Percentiles rank a stretch among this genome's conserved stretches.
These are phyloP conservation scores for Glossophaga mutica DNA, from an alignment of 2,797 vertebrate species.

Conservation along the genomic window DNA sequence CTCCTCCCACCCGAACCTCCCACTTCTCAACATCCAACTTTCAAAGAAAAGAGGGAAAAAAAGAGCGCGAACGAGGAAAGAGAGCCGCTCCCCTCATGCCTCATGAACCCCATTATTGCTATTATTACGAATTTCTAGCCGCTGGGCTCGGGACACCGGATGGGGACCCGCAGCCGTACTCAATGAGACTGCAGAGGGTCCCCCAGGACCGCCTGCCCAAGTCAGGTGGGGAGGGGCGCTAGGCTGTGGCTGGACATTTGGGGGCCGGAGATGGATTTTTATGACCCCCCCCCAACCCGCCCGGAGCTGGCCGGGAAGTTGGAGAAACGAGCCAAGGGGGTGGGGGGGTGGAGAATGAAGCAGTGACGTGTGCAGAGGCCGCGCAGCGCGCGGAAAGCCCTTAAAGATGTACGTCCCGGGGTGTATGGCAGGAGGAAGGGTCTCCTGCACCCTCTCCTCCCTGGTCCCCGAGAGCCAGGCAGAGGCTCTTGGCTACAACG, in stretches of 20 bases:
- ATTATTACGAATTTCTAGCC: not conserved
- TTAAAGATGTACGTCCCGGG: slow-evolving; percentile 65
- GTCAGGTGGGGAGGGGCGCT: not conserved
- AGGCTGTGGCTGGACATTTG: not conserved
- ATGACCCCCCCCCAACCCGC: not conserved
- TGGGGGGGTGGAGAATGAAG: slow-evolving; percentile 18
- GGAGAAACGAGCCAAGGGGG: slow-evolving; percentile 33
- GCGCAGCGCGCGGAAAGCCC: slow-evolving; percentile 19
- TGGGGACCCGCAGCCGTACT: not conserved
- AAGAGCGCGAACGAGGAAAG: slow-evolving; percentile 48
- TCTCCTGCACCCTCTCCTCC: not conserved
- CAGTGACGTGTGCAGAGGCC: slow-evolving; percentile 65
- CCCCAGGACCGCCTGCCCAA: not conserved
- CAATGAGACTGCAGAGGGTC: not conserved
- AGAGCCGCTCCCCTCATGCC: not conserved
- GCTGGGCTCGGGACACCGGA: not conserved
- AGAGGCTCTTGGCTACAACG: not conserved
- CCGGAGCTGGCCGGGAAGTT: slow-evolving; percentile 60
- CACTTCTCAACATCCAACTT: slow-evolving; percentile 68
- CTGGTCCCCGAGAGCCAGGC: not conserved
- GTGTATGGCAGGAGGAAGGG: not conserved
- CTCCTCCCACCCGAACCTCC: slow-evolving; percentile 56
- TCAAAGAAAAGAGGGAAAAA: slow-evolving; percentile 71
- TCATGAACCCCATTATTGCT: not conserved
- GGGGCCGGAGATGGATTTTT: not conserved